Conservation (phyloP, 2,113 vertebrate species). For the Cyphomyrus discorhynchus region DNA sequence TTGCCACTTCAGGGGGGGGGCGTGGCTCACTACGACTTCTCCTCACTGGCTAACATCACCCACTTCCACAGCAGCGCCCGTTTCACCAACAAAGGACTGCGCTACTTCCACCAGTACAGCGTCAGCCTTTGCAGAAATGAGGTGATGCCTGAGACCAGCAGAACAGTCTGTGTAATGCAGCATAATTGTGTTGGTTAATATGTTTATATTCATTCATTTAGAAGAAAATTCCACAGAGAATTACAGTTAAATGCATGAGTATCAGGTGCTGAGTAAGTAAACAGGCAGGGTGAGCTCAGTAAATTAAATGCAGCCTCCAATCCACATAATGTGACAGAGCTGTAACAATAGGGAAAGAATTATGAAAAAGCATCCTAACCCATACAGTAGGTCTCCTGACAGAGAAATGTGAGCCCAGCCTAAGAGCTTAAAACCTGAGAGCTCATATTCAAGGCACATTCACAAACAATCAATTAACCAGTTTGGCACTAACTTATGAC, state of each 20-base stretch:
- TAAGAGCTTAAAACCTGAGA: neutral
- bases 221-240: neutral
- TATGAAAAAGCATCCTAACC: neutral
- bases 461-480: neutral
- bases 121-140: slow-evolving; percentile 78
- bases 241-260: neutral
- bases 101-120: slow-evolving; percentile 77
- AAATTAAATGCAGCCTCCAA: neutral
- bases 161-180: neutral
- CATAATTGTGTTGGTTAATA: neutral
- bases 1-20: slow-evolving; percentile 35
- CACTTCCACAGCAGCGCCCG: slow-evolving; percentile 63
- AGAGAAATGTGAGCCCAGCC: neutral
- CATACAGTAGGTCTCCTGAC: neutral
- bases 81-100: slow-evolving; percentile 84
- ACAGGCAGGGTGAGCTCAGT: neutral
- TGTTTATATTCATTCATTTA: neutral
- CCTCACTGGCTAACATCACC: slow-evolving; percentile 52
- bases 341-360: neutral
- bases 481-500: neutral
- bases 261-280: neutral
- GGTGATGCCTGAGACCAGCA: slow-evolving; percentile 48
- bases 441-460: neutral
- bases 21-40: slow-evolving; percentile 70
- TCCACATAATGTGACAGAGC: neutral